phyloP scores from a whole-genome alignment of 2,888 invertebrate genomes.

The Leptopilina syphax region DNA sequence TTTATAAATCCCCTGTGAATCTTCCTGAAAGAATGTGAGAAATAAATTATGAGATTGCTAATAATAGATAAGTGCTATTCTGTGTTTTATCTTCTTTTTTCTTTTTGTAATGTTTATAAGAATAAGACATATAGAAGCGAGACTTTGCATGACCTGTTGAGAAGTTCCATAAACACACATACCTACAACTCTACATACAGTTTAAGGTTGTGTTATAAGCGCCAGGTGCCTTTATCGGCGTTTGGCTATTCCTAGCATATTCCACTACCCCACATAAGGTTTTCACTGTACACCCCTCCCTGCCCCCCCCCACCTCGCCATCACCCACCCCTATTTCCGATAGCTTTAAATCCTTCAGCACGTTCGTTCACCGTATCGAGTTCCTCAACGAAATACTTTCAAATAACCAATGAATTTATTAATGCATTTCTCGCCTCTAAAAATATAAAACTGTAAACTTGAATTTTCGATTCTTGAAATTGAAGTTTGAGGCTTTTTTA shows the following conservation, averaged over 20 bases:
- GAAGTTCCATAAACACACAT: constrained; percentile 36
- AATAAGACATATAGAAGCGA: not conserved
- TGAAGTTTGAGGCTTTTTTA: too few species aligned
- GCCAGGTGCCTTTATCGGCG: constrained; percentile 68
- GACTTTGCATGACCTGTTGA: constrained; percentile 32
- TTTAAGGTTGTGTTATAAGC: constrained; percentile 56
- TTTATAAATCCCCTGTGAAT: too few species aligned
- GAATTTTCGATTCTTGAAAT: too few species aligned
- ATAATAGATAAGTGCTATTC: not conserved
- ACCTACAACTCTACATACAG: constrained; percentile 25
- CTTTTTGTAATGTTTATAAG: constrained; percentile 1
- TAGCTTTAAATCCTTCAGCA: constrained; percentile 34
- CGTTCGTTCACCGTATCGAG: constrained; percentile 28
- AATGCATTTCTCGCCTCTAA: not conserved
- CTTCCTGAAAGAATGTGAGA: too few species aligned
- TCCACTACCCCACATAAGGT: constrained; percentile 65
- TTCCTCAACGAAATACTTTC: constrained; percentile 35
- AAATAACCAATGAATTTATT: constrained; percentile 54
- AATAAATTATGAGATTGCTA: too few species aligned
- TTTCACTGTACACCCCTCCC: constrained; percentile 50
- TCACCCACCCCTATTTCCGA: constrained; percentile 52
- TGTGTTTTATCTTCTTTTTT: not conserved
- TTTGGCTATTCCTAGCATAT: constrained; percentile 65
- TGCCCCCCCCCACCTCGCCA: constrained; percentile 52
- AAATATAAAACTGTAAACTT: not conserved